Evolutionary conservation across 1,140 invertebrate species (phyloP).

Genomic region (Ditylenchus dipsaci): DNA sequence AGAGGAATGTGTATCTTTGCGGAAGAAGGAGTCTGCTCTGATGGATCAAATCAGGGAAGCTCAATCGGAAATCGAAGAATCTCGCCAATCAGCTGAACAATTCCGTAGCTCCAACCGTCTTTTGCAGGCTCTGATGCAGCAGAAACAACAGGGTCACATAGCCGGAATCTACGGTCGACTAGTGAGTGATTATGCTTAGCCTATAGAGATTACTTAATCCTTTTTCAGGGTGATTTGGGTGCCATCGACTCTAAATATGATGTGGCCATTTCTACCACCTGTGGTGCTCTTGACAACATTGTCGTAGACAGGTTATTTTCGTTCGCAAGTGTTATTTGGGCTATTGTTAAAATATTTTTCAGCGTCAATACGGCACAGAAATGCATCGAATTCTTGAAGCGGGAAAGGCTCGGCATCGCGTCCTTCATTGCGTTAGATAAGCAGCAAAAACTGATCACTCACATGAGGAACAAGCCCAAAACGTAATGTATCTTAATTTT

Average conservation of each 20-base stretch:
- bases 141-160: slow-evolving; percentile 74
- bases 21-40: slow-evolving; percentile 9
- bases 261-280: slow-evolving; percentile 88
- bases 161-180: slow-evolving; percentile 80
- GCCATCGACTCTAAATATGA: slow-evolving; percentile 89
- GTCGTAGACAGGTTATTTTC: slow-evolving; percentile 73
- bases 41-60: slow-evolving; percentile 27
- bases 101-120: slow-evolving; percentile 71
- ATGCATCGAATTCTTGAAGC: slow-evolving; percentile 78
- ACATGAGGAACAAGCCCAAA: slow-evolving; percentile 40
- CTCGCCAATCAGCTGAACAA: slow-evolving; percentile 67
- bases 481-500: slow-evolving; percentile 41
- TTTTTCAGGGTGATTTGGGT: slow-evolving; percentile 80
- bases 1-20: slow-evolving; percentile 21
- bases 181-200: slow-evolving; percentile 60
- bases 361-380: slow-evolving; percentile 73
- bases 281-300: slow-evolving; percentile 77
- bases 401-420: slow-evolving; percentile 66
- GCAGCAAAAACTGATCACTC: slow-evolving; percentile 58
- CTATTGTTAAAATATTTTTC: too few species aligned
- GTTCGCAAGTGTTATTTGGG: too few species aligned
- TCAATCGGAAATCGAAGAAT: slow-evolving; percentile 65
- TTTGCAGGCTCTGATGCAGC: slow-evolving; percentile 74
- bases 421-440: slow-evolving; percentile 67
- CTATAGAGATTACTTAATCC: background rate